These are phyloP conservation scores for Noctilio leporinus DNA, from an alignment of 2,113 vertebrate genomes.

Conservation along the genomic window DNA sequence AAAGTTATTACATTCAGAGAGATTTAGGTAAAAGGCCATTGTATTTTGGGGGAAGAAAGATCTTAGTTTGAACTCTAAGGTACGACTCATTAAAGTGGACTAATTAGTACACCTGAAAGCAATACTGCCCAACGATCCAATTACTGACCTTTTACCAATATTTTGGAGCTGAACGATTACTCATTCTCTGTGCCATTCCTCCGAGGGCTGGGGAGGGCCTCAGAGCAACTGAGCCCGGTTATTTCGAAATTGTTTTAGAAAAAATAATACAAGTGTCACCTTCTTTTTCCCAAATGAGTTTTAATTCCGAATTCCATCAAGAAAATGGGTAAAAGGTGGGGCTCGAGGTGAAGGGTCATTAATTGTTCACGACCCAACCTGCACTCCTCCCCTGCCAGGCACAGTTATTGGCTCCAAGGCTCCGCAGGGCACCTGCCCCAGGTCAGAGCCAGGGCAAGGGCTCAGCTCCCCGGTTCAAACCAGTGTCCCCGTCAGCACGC, in stretches of 20 bases:
- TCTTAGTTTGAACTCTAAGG: conserved; percentile 6
- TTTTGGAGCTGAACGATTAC: conserved; percentile 6
- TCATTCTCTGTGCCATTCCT: background rate
- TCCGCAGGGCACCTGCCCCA: too few relatives aligned
- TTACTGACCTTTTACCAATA: conserved; percentile 32
- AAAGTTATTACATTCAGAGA: conserved; percentile 23
- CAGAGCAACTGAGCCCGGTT: conserved; percentile 13
- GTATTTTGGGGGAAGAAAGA: conserved; percentile 19
- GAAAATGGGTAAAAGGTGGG: background rate
- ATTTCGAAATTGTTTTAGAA: conserved; percentile 9
- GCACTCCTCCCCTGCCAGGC: background rate
- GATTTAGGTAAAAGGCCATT: background rate
- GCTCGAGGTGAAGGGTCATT: background rate
- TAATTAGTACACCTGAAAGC: conserved; percentile 48
- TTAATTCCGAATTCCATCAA: conserved; percentile 18
- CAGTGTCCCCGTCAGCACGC: background rate
- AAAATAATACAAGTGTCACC: background rate
- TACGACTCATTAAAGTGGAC: conserved; percentile 43
- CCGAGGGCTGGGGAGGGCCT: background rate
- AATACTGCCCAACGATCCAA: background rate
- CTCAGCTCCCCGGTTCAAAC: background rate
- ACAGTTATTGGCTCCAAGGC: accelerated
- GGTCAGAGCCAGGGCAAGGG: background rate
- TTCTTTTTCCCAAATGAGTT: background rate
- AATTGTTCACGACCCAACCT: background rate